Conservation (phyloP, 2,888 invertebrate species). For the Chymomyza amoena region DNA sequence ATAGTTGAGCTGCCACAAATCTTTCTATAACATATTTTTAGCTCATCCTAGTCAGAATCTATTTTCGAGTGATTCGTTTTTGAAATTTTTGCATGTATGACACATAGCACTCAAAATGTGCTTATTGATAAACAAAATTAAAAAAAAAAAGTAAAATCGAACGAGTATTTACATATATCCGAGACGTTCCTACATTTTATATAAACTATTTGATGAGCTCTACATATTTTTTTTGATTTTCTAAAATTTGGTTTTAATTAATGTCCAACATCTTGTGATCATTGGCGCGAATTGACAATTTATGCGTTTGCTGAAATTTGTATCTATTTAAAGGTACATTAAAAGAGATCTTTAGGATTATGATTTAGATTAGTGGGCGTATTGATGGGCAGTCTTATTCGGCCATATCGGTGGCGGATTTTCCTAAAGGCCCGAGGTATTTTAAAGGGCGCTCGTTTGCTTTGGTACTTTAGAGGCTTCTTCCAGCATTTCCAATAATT, state of each 20-base stretch:
- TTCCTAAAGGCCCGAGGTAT: not conserved
- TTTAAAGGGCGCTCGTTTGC: no score
- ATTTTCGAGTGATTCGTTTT: constrained; percentile 57
- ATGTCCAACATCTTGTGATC: constrained; percentile 50
- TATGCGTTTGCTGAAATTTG: constrained; percentile 29
- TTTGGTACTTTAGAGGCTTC: no score
- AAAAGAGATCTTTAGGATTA: not conserved
- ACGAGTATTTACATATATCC: not conserved
- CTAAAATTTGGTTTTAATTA: constrained; percentile 37
- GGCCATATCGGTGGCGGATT: not conserved
- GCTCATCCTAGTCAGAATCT: constrained; percentile 59
- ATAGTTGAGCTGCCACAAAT: constrained; percentile 17
- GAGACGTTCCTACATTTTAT: not conserved
- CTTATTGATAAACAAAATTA: not conserved
- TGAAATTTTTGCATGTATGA: constrained; percentile 70
- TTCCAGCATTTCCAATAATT: no score
- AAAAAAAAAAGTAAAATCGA: not conserved
- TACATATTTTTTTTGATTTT: constrained; percentile 25
- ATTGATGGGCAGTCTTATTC: not conserved
- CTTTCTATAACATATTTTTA: constrained; percentile 47
- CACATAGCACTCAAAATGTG: constrained; percentile 35
- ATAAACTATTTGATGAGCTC: constrained; percentile 18
- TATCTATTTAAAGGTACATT: not conserved
- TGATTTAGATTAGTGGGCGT: not conserved
- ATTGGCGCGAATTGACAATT: constrained; percentile 38